Conservation (phyloP, 2,797 vertebrate genomes). For the Heteromormyrus szaboi region DNA sequence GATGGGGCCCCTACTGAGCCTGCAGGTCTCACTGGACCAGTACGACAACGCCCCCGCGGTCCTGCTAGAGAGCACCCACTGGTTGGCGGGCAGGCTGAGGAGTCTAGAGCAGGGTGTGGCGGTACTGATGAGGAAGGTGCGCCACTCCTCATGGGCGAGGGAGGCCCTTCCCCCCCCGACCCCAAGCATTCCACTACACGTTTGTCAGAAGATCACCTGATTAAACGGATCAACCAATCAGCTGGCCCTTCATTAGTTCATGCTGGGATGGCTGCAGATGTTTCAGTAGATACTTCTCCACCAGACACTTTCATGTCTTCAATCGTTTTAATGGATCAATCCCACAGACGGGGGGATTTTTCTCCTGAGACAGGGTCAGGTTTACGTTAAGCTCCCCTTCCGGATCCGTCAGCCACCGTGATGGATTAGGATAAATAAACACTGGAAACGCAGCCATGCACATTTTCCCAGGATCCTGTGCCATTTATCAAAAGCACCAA, state of each 20-base stretch:
- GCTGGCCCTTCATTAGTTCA: neutral
- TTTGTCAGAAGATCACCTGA: neutral
- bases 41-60: conserved; percentile 31
- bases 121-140: conserved; percentile 38
- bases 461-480: neutral
- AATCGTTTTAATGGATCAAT: neutral
- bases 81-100: conserved; percentile 36
- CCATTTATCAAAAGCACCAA: neutral
- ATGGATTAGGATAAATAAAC: neutral
- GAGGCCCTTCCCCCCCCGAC: neutral
- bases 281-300: neutral
- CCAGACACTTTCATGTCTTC: neutral
- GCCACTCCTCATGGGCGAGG: neutral
- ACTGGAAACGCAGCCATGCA: neutral
- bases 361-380: neutral
- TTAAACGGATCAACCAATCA: neutral
- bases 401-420: neutral
- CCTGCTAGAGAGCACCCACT: conserved; percentile 38
- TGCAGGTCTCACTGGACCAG: conserved; percentile 36
- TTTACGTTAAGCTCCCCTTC: neutral
- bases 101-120: conserved; percentile 40
- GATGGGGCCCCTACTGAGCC: conserved; percentile 35
- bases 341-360: neutral
- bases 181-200: neutral
- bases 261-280: neutral